A percentile compares a stretch with the other conserved stretches of the same genome.
phyloP scores from a whole-genome alignment of 1,140 invertebrate species.

The Drosophila asahinai region DNA sequence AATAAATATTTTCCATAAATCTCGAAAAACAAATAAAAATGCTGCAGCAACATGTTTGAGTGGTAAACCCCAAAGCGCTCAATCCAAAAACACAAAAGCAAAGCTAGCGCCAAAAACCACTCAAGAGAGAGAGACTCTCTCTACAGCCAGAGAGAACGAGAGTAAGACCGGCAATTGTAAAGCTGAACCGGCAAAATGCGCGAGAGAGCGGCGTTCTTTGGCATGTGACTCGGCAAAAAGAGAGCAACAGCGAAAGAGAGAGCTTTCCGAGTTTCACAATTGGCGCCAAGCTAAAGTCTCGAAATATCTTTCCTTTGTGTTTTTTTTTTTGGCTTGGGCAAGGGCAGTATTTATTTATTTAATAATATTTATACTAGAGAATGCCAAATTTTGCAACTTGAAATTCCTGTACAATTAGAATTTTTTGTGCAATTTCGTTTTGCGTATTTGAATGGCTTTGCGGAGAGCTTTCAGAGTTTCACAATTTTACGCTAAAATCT shows the following conservation, averaged over 20 bases:
- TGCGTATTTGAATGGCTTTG: background rate
- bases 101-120: background rate
- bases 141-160: background rate
- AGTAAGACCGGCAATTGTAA: constrained; percentile 1
- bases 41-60: constrained; percentile 13
- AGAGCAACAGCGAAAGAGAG: background rate
- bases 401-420: background rate
- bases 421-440: constrained; percentile 3
- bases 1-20: too few species aligned
- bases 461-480: constrained; percentile 1
- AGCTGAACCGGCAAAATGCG: constrained; percentile 7
- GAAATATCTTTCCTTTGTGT: background rate
- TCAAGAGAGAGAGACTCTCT: background rate
- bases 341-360: constrained; percentile 21
- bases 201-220: constrained; percentile 1
- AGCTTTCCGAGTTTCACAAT: constrained; percentile 16
- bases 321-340: constrained; percentile 4
- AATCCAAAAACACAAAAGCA: background rate
- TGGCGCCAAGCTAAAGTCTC: constrained; percentile 15
- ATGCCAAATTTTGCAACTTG: background rate
- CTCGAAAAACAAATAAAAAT: background rate
- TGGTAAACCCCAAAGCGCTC: background rate
- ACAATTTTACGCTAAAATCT: constrained; percentile 12
- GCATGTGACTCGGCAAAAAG: constrained; percentile 2
- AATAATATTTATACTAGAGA: background rate